These are phyloP conservation scores for Thereva nobilitata DNA, from an alignment of 2,888 invertebrate genomes.

Conservation along the genomic window DNA sequence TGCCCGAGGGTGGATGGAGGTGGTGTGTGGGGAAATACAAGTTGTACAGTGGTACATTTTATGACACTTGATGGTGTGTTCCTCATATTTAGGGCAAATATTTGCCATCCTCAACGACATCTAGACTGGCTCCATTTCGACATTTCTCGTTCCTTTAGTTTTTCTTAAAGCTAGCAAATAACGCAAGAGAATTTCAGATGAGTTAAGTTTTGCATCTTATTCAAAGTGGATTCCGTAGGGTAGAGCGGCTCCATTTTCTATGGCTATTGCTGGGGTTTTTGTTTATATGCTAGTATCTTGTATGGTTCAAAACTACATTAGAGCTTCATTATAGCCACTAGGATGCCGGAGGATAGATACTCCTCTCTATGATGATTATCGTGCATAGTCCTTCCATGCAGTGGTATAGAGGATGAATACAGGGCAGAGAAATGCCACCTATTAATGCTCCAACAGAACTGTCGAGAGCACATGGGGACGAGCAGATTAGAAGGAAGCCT, in stretches of 20 bases:
- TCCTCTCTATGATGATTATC: constrained; percentile 20
- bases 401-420: no score
- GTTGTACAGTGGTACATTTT: constrained; percentile 15
- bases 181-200: constrained; percentile 26
- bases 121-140: constrained; percentile 3
- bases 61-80: constrained; percentile 30
- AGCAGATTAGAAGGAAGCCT: no score
- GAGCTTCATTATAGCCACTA: constrained; percentile 25
- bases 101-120: constrained; percentile 22
- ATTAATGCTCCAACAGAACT: no score
- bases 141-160: neutral
- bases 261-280: constrained; percentile 4
- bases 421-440: no score
- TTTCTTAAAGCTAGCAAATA: constrained; percentile 19
- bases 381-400: no score
- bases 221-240: neutral
- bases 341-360: constrained; percentile 4
- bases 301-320: constrained; percentile 33
- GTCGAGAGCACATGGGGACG: no score
- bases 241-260: neutral
- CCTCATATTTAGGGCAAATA: constrained; percentile 31
- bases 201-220: constrained; percentile 25
- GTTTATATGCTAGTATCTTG: constrained; percentile 24
- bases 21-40: no score
- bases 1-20: no score